Conservation (phyloP, 2,113 vertebrate genomes). For the Tenrec ecaudatus region DNA sequence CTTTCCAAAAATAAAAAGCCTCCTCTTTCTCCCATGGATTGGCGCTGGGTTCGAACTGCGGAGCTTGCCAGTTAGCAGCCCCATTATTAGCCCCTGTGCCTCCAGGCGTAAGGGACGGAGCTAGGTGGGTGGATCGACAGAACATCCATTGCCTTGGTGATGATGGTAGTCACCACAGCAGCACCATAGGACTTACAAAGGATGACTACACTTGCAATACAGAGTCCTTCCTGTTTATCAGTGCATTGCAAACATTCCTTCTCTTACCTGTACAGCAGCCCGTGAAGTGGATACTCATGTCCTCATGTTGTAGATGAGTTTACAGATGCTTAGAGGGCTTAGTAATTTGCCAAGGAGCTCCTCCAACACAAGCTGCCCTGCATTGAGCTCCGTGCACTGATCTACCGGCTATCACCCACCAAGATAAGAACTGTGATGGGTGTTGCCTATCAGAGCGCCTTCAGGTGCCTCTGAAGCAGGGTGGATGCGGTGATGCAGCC, state of each 20-base stretch:
- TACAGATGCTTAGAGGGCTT: neutral
- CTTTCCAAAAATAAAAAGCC: no score
- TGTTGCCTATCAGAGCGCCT: neutral
- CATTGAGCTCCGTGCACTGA: neutral
- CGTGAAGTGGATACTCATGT: neutral
- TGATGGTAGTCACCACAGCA: neutral
- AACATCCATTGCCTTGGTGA: neutral
- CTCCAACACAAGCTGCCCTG: neutral
- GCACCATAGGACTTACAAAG: neutral
- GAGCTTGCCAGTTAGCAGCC: no score
- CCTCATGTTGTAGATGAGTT: neutral
- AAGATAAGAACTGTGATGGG: neutral
- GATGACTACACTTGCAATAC: neutral
- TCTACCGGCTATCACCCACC: neutral
- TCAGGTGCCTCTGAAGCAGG: neutral
- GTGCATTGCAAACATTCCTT: conserved; percentile 33
- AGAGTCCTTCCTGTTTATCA: neutral
- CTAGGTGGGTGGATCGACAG: neutral
- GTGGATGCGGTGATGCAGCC: neutral
- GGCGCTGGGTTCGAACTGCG: no score
- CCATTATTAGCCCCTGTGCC: no score
- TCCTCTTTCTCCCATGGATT: no score
- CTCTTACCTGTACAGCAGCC: neutral
- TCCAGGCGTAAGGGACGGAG: neutral
- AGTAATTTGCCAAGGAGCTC: neutral